phyloP scores from a whole-genome alignment of 2,113 vertebrate genomes.

The Turnix velox region DNA sequence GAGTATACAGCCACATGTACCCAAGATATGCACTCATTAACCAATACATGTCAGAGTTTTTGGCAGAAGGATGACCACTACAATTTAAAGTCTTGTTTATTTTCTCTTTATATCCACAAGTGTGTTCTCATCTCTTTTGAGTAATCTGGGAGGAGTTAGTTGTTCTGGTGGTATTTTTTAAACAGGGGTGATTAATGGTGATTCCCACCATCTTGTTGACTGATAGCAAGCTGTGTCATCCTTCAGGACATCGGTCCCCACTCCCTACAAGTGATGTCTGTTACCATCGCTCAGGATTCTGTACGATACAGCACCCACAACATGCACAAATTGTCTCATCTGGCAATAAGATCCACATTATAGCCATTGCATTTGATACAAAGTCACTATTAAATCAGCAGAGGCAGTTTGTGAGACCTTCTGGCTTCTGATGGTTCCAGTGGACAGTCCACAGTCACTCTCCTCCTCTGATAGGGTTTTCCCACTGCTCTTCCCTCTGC shows the following conservation, averaged over 20 bases:
- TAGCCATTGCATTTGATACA: background rate
- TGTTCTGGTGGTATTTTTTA: background rate
- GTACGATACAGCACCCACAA: background rate
- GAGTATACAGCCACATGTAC: background rate
- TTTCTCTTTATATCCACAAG: background rate
- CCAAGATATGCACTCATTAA: background rate
- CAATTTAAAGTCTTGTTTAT: background rate
- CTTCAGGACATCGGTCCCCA: background rate
- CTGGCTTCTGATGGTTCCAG: background rate
- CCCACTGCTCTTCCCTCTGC: background rate
- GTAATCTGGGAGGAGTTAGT: background rate
- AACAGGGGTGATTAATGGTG: background rate
- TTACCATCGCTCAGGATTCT: background rate
- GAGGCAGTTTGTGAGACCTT: background rate
- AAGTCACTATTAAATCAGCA: background rate
- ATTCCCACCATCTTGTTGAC: background rate
- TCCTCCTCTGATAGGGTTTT: background rate
- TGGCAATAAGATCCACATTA: background rate
- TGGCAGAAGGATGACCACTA: background rate
- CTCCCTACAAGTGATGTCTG: background rate
- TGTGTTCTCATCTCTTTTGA: background rate
- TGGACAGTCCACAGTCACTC: background rate
- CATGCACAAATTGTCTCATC: background rate
- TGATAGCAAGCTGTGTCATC: background rate
- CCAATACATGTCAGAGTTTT: background rate